Evolutionary conservation across 1,140 invertebrate genomes (phyloP).

Genomic region (Chrysopa pallens): DNA sequence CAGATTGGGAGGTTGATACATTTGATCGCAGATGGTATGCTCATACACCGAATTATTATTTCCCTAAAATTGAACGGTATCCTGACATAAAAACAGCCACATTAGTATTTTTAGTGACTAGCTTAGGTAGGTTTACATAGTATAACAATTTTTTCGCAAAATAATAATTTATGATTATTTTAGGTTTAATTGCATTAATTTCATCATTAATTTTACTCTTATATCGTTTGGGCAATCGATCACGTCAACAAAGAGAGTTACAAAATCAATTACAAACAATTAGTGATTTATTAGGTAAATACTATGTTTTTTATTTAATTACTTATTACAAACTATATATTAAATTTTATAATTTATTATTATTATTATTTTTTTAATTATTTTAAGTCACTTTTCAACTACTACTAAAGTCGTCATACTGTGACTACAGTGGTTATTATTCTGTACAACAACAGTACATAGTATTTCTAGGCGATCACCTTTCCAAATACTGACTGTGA

Average conservation of each 20-base stretch:
- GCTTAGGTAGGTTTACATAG: slow-evolving; percentile 24
- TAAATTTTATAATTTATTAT: not conserved
- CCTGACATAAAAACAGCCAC: slow-evolving; percentile 46
- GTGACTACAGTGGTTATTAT: no score
- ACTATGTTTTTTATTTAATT: no score
- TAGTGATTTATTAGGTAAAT: slow-evolving; percentile 40
- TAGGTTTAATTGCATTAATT: slow-evolving; percentile 39
- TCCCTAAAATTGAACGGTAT: slow-evolving; percentile 46
- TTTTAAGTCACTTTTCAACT: no score
- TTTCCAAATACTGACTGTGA: no score
- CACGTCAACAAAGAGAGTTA: slow-evolving; percentile 38
- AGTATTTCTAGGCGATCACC: no score
- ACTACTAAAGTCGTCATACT: no score
- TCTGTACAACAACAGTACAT: no score
- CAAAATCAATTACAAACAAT: slow-evolving; percentile 47
- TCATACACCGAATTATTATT: slow-evolving; percentile 56
- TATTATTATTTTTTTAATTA: not conserved
- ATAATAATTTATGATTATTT: slow-evolving; percentile 4
- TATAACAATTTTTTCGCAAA: not conserved
- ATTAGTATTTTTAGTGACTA: slow-evolving; percentile 40
- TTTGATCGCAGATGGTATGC: slow-evolving; percentile 41
- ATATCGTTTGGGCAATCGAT: slow-evolving; percentile 40
- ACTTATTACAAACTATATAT: no score
- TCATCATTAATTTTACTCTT: slow-evolving; percentile 41
- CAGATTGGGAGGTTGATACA: slow-evolving; percentile 32